These are phyloP conservation scores for Argentina silus DNA, from an alignment of 2,797 vertebrate species.

Conservation along the genomic window DNA sequence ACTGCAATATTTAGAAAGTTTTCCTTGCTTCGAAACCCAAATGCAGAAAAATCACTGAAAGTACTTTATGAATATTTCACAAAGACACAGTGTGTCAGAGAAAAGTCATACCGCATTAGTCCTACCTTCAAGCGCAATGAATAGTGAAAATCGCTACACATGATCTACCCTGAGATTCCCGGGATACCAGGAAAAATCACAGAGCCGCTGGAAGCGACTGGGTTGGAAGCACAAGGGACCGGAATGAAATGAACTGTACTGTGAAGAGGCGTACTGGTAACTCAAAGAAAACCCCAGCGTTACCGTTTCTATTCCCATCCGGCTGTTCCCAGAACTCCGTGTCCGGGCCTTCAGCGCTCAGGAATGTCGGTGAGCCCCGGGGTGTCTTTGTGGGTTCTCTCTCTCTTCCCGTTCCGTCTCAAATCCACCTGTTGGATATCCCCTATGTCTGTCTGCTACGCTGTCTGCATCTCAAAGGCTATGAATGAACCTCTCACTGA, in stretches of 20 bases:
- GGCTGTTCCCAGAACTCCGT: constrained; percentile 18
- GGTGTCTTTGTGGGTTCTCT: constrained; percentile 44
- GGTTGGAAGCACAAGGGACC: neutral
- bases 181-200: constrained; percentile 26
- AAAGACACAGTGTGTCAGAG: constrained; percentile 1
- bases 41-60: constrained; percentile 4
- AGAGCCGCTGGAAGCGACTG: constrained; percentile 12
- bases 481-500: constrained; percentile 23
- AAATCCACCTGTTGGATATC: constrained; percentile 59
- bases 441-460: constrained; percentile 5
- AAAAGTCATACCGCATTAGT: constrained; percentile 26
- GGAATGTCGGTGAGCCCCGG: constrained; percentile 48
- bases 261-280: constrained; percentile 26
- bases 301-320: constrained; percentile 30
- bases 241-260: neutral
- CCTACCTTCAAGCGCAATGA: constrained; percentile 19
- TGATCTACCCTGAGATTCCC: constrained; percentile 31
- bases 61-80: neutral
- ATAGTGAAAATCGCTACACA: constrained; percentile 21
- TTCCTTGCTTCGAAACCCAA: neutral
- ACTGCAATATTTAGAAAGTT: neutral
- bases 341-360: constrained; percentile 31
- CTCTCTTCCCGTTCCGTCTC: constrained; percentile 49
- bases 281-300: constrained; percentile 28
- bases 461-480: constrained; percentile 35